Percentiles rank a stretch among this genome's conserved stretches.
Evolutionary conservation across 2,113 vertebrate species (phyloP).

Genomic region (Piaya cayana): DNA sequence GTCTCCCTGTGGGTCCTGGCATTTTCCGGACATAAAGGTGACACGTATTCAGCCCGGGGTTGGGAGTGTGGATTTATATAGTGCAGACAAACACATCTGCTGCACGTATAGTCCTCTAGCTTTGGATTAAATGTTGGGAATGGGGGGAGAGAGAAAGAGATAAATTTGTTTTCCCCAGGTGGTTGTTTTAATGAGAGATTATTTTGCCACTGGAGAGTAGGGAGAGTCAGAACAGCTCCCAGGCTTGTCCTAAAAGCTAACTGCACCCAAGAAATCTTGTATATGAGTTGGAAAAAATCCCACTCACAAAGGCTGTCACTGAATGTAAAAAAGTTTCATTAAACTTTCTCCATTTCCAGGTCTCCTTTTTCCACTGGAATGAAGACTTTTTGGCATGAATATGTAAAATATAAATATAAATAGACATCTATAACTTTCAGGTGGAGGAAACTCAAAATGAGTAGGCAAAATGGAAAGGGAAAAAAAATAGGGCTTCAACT

Average conservation of each 20-base stretch:
- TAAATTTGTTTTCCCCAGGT: not conserved
- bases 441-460: not conserved
- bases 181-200: not conserved
- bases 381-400: not conserved
- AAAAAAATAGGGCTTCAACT: not conserved
- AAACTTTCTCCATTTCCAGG: not conserved
- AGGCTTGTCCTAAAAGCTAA: not conserved
- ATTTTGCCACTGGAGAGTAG: not conserved
- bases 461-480: not conserved
- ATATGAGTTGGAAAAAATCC: not conserved
- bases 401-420: not conserved
- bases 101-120: not conserved
- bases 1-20: slow-evolving; percentile 10
- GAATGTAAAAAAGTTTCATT: not conserved
- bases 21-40: slow-evolving; percentile 58
- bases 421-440: not conserved
- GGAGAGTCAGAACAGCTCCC: not conserved
- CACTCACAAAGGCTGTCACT: not conserved
- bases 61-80: slow-evolving; percentile 57
- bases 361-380: not conserved
- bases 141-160: not conserved
- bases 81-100: slow-evolving; percentile 64
- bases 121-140: not conserved
- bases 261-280: not conserved
- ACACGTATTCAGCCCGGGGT: not conserved